A percentile compares a stretch with the other conserved stretches of the same genome.
Conservation (phyloP, 2,888 invertebrate genomes). For the Dryomyza anilis region DNA sequence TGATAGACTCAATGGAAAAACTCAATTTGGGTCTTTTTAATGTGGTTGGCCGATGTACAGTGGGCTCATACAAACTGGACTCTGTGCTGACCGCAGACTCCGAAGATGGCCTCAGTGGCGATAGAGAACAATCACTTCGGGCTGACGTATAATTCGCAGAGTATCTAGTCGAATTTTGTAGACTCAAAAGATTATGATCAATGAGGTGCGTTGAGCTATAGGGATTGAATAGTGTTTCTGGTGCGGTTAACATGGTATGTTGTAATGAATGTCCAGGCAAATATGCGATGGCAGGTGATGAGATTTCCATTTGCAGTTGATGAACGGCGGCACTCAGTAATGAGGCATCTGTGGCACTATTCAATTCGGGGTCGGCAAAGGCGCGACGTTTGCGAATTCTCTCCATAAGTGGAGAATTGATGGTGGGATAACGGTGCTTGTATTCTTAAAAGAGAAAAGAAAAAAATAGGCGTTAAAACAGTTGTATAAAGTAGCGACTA, state of each 20-base stretch:
- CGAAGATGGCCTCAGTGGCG: not conserved
- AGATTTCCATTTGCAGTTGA: constrained; percentile 10
- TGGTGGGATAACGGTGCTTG: constrained; percentile 53
- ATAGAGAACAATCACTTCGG: too few species aligned
- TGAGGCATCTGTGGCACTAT: constrained; percentile 55
- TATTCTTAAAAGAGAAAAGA: constrained; percentile 51
- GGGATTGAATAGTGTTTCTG: too few species aligned
- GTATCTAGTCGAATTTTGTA: too few species aligned
- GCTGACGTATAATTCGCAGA: not conserved
- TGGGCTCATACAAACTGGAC: not conserved
- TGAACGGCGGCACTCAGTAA: constrained; percentile 39
- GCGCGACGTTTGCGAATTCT: constrained; percentile 63
- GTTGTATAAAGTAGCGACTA: not conserved
- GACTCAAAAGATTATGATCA: too few species aligned
- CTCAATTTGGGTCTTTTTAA: constrained; percentile 36
- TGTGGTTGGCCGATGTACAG: not conserved
- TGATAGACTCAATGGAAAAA: constrained; percentile 63
- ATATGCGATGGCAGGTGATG: not conserved
- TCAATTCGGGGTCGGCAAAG: constrained; percentile 63
- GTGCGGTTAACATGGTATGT: not conserved
- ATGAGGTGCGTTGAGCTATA: too few species aligned
- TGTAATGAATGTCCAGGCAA: not conserved
- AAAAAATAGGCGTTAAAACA: not conserved
- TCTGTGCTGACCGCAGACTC: not conserved
- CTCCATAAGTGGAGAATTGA: constrained; percentile 56